Conservation (phyloP, 1,140 invertebrate species). For the Ceratoteleas bidentatus region DNA sequence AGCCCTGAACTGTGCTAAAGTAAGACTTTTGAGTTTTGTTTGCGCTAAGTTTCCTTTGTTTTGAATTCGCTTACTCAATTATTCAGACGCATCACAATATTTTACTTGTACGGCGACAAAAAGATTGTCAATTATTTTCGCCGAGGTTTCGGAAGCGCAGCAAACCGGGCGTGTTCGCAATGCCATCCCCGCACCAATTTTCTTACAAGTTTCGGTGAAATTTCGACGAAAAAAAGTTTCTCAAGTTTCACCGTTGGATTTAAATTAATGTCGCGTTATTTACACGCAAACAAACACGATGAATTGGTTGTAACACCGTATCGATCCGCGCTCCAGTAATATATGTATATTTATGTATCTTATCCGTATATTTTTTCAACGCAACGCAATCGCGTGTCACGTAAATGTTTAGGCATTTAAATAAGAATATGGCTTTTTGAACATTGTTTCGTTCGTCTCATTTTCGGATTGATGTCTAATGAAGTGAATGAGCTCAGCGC, state of each 20-base stretch:
- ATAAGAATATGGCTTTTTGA: slow-evolving; percentile 44
- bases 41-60: slow-evolving; percentile 39
- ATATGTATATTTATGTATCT: slow-evolving; percentile 47
- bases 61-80: slow-evolving; percentile 28
- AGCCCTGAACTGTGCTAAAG: slow-evolving; percentile 37
- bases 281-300: slow-evolving; percentile 20
- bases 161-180: background rate
- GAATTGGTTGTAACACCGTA: slow-evolving; percentile 14
- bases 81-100: slow-evolving; percentile 36
- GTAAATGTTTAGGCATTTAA: slow-evolving; percentile 26
- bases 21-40: slow-evolving; percentile 38
- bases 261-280: slow-evolving; percentile 10
- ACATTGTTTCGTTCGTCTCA: slow-evolving; percentile 22
- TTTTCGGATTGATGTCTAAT: slow-evolving; percentile 25
- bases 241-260: background rate
- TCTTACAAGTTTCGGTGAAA: background rate
- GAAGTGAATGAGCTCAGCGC: background rate
- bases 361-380: slow-evolving; percentile 22
- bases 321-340: slow-evolving; percentile 1
- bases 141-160: background rate
- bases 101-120: slow-evolving; percentile 8
- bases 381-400: slow-evolving; percentile 19
- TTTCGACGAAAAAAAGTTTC: background rate
- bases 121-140: slow-evolving; percentile 7
- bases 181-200: background rate